Conservation (phyloP, 35 echinoderm and acorn worm genomes). For the Diadema setosum region DNA sequence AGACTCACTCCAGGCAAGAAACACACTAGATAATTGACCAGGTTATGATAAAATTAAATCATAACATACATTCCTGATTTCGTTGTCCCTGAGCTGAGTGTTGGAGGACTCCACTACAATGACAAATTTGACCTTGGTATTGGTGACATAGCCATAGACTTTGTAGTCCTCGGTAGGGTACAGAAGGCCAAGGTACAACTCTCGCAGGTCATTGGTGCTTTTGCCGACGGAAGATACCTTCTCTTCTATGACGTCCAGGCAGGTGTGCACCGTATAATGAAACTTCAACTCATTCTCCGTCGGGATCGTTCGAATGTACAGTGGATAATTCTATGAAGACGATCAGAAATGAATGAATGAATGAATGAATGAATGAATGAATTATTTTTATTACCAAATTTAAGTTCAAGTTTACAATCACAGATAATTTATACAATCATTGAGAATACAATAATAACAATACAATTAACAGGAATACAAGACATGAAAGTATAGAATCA, state of each 20-base stretch:
- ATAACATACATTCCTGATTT: slow-evolving; percentile 96
- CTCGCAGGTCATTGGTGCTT: slow-evolving; percentile 80
- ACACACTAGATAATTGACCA: too few species aligned
- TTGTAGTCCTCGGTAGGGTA: slow-evolving; percentile 99
- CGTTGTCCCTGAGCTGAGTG: slow-evolving; percentile 90
- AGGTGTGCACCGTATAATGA: slow-evolving; percentile 97
- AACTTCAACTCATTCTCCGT: slow-evolving; percentile 99
- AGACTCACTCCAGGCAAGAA: too few species aligned
- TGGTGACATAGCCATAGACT: slow-evolving; percentile 98
- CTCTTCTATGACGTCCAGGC: slow-evolving; percentile 97
- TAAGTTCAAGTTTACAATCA: too few species aligned
- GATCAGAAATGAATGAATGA: slow-evolving; percentile 14
- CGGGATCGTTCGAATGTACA: slow-evolving; percentile 89
- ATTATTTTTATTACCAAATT: too few species aligned
- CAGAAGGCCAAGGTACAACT: slow-evolving; percentile 85
- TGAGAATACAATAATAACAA: too few species aligned
- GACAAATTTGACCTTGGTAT: slow-evolving; percentile 98
- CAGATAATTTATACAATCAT: too few species aligned
- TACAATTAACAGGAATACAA: too few species aligned
- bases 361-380: too few species aligned
- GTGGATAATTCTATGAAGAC: slow-evolving; percentile 98
- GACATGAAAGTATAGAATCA: too few species aligned
- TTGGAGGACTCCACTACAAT: slow-evolving; percentile 98
- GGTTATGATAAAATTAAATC: too few species aligned
- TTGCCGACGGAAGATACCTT: slow-evolving; percentile 87